A percentile compares a stretch with the other conserved stretches of the same genome.
These are phyloP conservation scores for Zhuqinia jingwanae DNA, from an alignment of 2,888 invertebrate species.

Conservation along the genomic window DNA sequence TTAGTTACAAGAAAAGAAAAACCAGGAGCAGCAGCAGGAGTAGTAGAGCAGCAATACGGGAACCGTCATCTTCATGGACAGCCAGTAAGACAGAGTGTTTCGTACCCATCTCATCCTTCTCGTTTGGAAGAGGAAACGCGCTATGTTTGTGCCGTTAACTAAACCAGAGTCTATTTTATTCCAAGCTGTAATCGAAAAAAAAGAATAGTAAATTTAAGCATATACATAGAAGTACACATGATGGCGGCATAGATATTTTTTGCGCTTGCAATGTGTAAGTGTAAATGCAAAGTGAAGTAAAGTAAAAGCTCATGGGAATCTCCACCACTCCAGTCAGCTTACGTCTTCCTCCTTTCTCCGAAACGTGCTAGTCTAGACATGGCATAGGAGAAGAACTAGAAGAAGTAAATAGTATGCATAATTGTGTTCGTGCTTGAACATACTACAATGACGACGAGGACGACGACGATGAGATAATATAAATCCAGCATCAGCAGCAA, in stretches of 20 bases:
- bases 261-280: neutral
- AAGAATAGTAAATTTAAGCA: neutral
- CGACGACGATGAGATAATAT: too few relatives aligned
- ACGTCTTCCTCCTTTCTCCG: slow-evolving; percentile 44
- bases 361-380: neutral
- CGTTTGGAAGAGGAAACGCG: neutral
- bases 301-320: slow-evolving; percentile 61
- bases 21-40: neutral
- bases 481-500: neutral
- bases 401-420: slow-evolving; percentile 14
- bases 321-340: slow-evolving; percentile 35
- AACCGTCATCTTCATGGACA: slow-evolving; percentile 40
- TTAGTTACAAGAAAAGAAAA: neutral
- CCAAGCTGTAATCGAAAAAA: neutral
- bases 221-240: neutral
- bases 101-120: slow-evolving; percentile 47
- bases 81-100: slow-evolving; percentile 1
- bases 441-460: too few relatives aligned
- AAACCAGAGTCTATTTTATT: neutral
- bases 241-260: too few relatives aligned
- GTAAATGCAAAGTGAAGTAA: slow-evolving; percentile 46
- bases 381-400: too few relatives aligned
- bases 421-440: slow-evolving; percentile 51
- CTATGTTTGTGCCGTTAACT: neutral
- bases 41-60: slow-evolving; percentile 1